Conservation (phyloP, 2,797 vertebrate genomes). For the Pteronotus mesoamericanus region DNA sequence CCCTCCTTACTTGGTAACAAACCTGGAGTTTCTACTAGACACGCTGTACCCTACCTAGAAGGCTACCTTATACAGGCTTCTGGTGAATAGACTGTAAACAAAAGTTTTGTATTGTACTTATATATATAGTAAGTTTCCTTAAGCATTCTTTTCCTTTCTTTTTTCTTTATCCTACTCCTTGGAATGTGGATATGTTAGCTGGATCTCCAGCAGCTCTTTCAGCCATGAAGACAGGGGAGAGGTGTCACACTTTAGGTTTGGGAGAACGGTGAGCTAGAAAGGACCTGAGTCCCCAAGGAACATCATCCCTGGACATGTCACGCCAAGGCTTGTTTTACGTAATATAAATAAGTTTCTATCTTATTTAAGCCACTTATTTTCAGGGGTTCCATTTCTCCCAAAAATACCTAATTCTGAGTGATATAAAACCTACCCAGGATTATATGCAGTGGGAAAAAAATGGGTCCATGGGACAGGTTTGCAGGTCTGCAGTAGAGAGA, state of each 20-base stretch:
- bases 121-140: neutral
- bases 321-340: neutral
- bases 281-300: neutral
- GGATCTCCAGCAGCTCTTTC: neutral
- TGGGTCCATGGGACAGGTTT: neutral
- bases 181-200: neutral
- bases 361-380: neutral
- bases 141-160: neutral
- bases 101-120: neutral
- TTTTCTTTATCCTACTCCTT: neutral
- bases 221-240: neutral
- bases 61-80: neutral
- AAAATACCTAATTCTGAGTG: neutral
- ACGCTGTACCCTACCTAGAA: neutral
- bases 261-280: neutral
- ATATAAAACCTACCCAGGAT: neutral
- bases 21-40: neutral
- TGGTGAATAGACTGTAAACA: neutral
- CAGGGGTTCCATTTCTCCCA: neutral
- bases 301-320: neutral
- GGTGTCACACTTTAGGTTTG: neutral
- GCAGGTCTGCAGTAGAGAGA: neutral
- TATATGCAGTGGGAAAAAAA: neutral
- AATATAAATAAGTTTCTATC: neutral
- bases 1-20: neutral